phyloP scores from a whole-genome alignment of 2,888 invertebrate genomes.

The Drosophila paramelanica region DNA sequence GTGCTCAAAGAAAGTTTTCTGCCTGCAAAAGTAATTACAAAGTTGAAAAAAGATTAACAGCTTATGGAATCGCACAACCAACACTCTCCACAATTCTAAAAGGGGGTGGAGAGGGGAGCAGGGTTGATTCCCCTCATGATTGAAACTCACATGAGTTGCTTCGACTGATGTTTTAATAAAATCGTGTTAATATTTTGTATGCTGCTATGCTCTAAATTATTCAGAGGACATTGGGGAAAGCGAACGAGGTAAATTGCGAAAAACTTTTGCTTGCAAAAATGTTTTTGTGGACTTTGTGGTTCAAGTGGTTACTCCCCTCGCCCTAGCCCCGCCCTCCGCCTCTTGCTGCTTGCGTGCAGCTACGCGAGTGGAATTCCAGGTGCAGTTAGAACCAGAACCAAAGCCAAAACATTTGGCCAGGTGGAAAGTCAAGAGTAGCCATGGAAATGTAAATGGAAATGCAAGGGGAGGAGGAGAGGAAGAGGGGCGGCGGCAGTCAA shows the following conservation, averaged over 20 bases:
- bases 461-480: slow-evolving; percentile 19
- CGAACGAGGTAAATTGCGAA: slow-evolving; percentile 16
- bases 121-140: background rate
- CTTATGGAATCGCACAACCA: slow-evolving; percentile 38
- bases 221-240: slow-evolving; percentile 28
- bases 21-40: slow-evolving; percentile 82
- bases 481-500: slow-evolving; percentile 46
- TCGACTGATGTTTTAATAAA: slow-evolving; percentile 56
- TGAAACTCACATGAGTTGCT: slow-evolving; percentile 14
- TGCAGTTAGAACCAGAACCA: slow-evolving; percentile 16
- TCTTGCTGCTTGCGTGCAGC: slow-evolving; percentile 43
- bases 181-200: slow-evolving; percentile 55
- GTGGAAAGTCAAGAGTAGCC: slow-evolving; percentile 39
- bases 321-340: background rate
- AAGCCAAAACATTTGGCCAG: slow-evolving; percentile 27
- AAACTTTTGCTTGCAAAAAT: slow-evolving; percentile 54
- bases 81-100: background rate
- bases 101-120: background rate
- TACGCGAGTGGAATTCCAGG: slow-evolving; percentile 30
- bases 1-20: slow-evolving; percentile 63
- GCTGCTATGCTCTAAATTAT: slow-evolving; percentile 54
- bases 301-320: slow-evolving; percentile 45
- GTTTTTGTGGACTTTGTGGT: slow-evolving; percentile 62
- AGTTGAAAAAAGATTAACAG: slow-evolving; percentile 82
- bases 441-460: slow-evolving; percentile 34